Evolutionary conservation across 2,797 vertebrate genomes (phyloP), one percentile per base, ranked within the genome.

Genomic region (Champsocephalus gunnari): DNA sequence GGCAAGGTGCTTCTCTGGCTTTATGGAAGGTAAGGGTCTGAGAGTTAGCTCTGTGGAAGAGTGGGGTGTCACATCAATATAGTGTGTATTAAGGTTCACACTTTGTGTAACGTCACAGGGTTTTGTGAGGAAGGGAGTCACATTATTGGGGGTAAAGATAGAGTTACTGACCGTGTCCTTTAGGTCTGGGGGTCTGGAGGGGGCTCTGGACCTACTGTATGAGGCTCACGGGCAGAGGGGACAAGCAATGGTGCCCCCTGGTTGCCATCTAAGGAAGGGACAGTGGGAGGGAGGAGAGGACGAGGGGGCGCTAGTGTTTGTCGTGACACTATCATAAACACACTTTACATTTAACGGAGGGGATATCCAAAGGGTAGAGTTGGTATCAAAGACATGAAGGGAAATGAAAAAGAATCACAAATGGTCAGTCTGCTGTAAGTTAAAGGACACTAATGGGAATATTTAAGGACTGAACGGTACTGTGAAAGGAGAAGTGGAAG

Each of bases 111-210:
- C 43, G 6, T 73, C 38, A 77, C 19, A 65, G 59, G 73, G 45
- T 48, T 84, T 72, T 75, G 73, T 84, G 82, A 78, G 71, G 43
- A 73, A 38, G 19, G 74, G 77, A 48, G 60, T 81, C 66, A 88
- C 55, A 78, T 77, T 19, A 78, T 28, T 69, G 34, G 41, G 66
- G 75, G 51, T 77, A 73, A 66, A 77, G 43, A 71, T 17, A 85
- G 53, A 85, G 73, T 84, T 86, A 93, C 91, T 92, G 90, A 92
- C 92, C 90, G 81, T 93, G 65, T 93, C 87, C 89, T 87, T 85
- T 5, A 43, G 65, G 66, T 87, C 86, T 90, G 86, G 71, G 87
- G 56, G 45, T 86, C 76, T 85, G 86, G 62, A 81, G 72, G 78
- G 87, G 74, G 82, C 82, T 88, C 84, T 88, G 83, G 85, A 75